Base-by-base conservation (phyloP, 2,888 invertebrate genomes). In the Drosophila atroscutellata region DNA sequence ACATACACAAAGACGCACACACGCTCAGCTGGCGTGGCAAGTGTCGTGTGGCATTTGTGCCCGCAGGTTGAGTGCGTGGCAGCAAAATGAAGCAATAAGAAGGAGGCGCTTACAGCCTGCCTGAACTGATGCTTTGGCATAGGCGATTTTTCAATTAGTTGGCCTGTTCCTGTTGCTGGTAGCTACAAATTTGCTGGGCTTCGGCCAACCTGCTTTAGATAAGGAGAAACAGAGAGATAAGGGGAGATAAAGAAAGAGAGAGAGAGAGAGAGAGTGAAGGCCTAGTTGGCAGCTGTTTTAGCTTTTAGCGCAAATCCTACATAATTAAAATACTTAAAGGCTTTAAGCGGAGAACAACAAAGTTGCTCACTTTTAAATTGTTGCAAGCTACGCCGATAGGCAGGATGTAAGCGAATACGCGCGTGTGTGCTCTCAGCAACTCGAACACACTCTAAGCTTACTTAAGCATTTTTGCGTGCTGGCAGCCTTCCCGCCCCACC, bases 291-390 rank as follows among this genome's bases (percentile, higher is more conserved):
- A 57, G 71, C 56, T 71, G 64, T 67, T 70, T 69, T 61, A 66
- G 77, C 78, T 75, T 64, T 63, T 54, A 75, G 77, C 77, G 52
- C 59, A 86, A 86, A 86, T 86, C 88, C 86, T 86, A 83, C 81
- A 86, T 86, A 88, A 86, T 86, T 86, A 86, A 86, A 86, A 86
- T 83, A 88, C 86, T 86, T 86, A 86, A 88, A 86, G 88, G 88
- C 88, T 86, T 88, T 83, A 83, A 88, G 80, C 81, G 73, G 72
- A 67, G 71, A 74, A 71, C 80, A 71, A 60, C 57, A 87, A 87
- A 85, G 83, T 85, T 85, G 82, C 59, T 80, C 81, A 86, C 81
- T 86, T 86, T 83, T 75, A 79, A 87, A 85, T 83, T 87, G 85
- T 81, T 87, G 76, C 65, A 57, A 70, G 71, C 76, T 63, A 28